Percentiles rank a stretch among this genome's conserved stretches.
phyloP scores from a whole-genome alignment of 1,140 invertebrate genomes.

The Drosophila kohkoa region DNA sequence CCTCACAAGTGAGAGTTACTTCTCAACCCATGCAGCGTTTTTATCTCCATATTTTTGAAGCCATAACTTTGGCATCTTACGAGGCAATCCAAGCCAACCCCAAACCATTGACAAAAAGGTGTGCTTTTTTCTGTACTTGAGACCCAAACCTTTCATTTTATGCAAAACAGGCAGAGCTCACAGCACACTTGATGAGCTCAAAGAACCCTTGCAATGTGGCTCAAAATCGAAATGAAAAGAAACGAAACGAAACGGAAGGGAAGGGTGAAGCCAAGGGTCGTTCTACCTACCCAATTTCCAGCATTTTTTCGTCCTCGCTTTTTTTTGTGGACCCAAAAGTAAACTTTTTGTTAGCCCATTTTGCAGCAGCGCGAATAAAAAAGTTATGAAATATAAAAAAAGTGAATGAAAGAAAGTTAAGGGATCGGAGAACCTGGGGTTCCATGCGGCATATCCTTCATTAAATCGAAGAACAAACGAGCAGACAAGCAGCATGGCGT shows the following conservation, averaged over 20 bases:
- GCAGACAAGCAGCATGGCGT: constrained; percentile 67
- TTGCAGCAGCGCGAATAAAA: constrained; percentile 43
- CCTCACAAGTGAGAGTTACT: background rate
- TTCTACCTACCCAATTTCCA: constrained; percentile 33
- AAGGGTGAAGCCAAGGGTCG: constrained; percentile 19
- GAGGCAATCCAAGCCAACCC: background rate
- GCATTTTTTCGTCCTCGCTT: constrained; percentile 1
- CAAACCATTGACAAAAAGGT: constrained; percentile 39
- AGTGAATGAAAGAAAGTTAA: constrained; percentile 19
- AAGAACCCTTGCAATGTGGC: constrained; percentile 38
- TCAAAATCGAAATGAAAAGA: constrained; percentile 65
- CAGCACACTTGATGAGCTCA: constrained; percentile 50
- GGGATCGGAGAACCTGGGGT: constrained; percentile 45
- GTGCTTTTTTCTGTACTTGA: constrained; percentile 11
- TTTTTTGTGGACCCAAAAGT: constrained; percentile 60
- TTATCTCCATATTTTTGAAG: constrained; percentile 24
- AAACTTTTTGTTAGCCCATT: constrained; percentile 64
- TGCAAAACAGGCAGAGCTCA: constrained; percentile 64
- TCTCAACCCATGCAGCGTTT: background rate
- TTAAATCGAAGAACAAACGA: constrained; percentile 84
- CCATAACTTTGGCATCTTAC: constrained; percentile 55
- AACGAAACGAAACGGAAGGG: constrained; percentile 50
- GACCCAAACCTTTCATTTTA: constrained; percentile 52
- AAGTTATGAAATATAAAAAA: constrained; percentile 77
- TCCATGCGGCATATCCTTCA: constrained; percentile 79